These are phyloP conservation scores for Chaetophractus vellerosus DNA, from an alignment of 2,797 vertebrate species.

Conservation along the genomic window DNA sequence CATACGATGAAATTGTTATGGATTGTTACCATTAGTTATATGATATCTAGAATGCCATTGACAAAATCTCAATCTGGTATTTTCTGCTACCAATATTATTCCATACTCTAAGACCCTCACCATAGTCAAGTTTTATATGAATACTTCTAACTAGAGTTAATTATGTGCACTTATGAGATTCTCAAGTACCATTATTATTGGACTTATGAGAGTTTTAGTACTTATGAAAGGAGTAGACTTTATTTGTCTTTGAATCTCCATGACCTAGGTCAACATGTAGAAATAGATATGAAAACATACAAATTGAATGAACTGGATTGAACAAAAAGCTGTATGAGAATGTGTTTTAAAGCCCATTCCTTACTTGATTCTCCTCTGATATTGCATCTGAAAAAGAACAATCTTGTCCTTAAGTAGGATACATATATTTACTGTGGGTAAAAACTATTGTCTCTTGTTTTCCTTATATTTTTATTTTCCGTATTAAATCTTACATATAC, in stretches of 20 bases:
- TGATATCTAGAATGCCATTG: neutral
- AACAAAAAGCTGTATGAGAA: neutral
- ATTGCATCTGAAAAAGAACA: neutral
- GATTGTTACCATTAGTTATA: neutral
- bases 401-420: neutral
- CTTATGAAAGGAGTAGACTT: neutral
- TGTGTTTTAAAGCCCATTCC: neutral
- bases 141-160: constrained; percentile 58
- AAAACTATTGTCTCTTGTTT: neutral
- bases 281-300: neutral
- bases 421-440: neutral
- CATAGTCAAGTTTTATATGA: constrained; percentile 4
- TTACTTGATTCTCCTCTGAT: neutral
- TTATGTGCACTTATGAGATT: neutral
- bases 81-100: constrained; percentile 6
- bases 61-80: neutral
- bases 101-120: neutral
- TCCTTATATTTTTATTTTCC: neutral
- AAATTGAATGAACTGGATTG: constrained; percentile 31
- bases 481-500: neutral
- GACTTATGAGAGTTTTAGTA: neutral
- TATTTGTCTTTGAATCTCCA: constrained; percentile 39
- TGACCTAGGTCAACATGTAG: neutral
- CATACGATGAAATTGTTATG: neutral
- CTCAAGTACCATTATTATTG: neutral